phyloP scores from a whole-genome alignment of 2,888 invertebrate species.

The Andrena fulva region DNA sequence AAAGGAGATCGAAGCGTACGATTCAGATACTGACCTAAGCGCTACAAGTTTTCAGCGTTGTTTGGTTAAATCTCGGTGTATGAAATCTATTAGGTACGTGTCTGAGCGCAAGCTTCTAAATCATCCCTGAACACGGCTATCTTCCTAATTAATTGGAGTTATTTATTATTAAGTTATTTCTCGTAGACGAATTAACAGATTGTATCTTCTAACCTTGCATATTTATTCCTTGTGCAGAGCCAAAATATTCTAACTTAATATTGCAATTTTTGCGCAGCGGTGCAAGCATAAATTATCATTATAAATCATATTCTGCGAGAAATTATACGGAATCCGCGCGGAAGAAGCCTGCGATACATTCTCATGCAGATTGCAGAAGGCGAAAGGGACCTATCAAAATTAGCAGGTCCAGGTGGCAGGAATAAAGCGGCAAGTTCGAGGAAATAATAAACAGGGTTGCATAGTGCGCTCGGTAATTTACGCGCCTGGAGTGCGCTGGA shows the following conservation, averaged over 20 bases:
- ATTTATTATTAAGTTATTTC: too few relatives aligned
- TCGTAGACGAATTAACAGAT: too few relatives aligned
- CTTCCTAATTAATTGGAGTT: not conserved
- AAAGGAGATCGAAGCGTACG: slow-evolving; percentile 7
- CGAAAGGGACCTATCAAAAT: not conserved
- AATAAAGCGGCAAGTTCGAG: slow-evolving; percentile 9
- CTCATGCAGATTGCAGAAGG: slow-evolving; percentile 8
- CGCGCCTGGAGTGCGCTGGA: slow-evolving; percentile 26
- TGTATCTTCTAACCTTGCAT: too few relatives aligned
- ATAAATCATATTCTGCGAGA: not conserved
- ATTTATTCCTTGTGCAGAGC: not conserved
- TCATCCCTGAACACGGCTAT: not conserved
- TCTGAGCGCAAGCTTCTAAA: not conserved
- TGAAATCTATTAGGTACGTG: not conserved
- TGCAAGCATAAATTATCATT: not conserved
- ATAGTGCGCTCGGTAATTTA: slow-evolving; percentile 49
- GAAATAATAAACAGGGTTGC: slow-evolving; percentile 46
- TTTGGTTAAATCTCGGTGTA: not conserved
- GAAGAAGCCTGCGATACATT: not conserved
- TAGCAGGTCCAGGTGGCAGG: not conserved
- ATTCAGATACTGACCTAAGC: slow-evolving; percentile 12
- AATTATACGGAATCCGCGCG: not conserved
- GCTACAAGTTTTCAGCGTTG: not conserved
- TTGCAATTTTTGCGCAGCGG: not conserved
- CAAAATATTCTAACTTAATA: not conserved